A percentile compares a stretch with the other conserved stretches of the same genome.
These are phyloP conservation scores for Tribolium castaneum DNA, from an alignment of 1,140 invertebrate genomes.

Conservation along the genomic window DNA sequence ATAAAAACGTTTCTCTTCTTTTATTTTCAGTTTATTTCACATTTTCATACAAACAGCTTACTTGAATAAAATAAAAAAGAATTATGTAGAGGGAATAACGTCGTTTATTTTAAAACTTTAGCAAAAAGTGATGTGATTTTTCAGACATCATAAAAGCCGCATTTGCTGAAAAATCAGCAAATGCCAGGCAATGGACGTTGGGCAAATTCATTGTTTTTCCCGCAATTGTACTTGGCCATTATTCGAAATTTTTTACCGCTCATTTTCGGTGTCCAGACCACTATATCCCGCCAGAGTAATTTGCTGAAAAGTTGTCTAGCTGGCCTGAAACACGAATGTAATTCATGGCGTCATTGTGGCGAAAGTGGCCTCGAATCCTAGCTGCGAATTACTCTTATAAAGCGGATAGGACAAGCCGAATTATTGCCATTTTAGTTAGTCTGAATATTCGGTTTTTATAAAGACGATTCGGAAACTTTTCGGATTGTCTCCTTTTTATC, in stretches of 20 bases:
- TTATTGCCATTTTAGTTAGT: conserved; percentile 39
- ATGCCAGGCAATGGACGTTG: neutral
- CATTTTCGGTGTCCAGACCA: neutral
- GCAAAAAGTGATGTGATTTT: too few relatives aligned
- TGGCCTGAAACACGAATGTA: conserved; percentile 26
- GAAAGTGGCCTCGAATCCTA: conserved; percentile 35
- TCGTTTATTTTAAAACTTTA: too few relatives aligned
- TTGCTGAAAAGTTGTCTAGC: conserved; percentile 27
- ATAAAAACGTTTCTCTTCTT: too few relatives aligned
- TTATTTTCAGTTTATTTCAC: too few relatives aligned
- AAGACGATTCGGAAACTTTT: conserved; percentile 1
- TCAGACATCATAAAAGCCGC: too few relatives aligned
- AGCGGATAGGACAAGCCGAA: conserved; percentile 26
- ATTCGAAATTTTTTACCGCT: neutral
- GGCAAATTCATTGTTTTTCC: neutral
- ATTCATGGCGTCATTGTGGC: conserved; percentile 43
- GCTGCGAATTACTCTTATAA: conserved; percentile 39
- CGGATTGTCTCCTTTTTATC: neutral
- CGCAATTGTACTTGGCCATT: neutral
- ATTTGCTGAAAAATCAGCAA: neutral
- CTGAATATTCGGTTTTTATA: conserved; percentile 35
- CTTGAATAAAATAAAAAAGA: too few relatives aligned
- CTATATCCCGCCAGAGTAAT: conserved; percentile 1
- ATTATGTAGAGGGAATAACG: too few relatives aligned
- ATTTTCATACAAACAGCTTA: too few relatives aligned